A percentile compares a stretch with the other conserved stretches of the same genome.
Evolutionary conservation across 1,140 invertebrate species (phyloP).

Genomic region (Cephus cinctus): DNA sequence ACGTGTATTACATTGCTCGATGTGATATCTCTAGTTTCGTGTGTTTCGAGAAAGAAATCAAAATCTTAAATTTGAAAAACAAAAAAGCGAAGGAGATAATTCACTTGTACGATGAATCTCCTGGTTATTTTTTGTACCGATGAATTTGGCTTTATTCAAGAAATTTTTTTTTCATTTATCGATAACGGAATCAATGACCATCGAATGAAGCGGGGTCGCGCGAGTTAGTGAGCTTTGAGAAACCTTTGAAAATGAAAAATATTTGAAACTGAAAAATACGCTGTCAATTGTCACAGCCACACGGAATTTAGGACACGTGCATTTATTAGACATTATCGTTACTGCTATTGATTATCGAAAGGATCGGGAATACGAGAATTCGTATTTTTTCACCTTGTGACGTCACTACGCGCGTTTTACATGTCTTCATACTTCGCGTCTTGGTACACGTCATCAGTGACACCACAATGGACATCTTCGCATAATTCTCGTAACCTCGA

Average conservation of each 20-base stretch:
- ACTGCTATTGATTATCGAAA: no score
- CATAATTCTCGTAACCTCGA: no score
- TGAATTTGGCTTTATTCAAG: slow-evolving; percentile 10
- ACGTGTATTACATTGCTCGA: slow-evolving; percentile 42
- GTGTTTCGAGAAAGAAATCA: slow-evolving; percentile 21
- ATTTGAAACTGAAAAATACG: slow-evolving; percentile 38
- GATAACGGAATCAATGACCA: no score
- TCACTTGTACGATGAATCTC: slow-evolving; percentile 17
- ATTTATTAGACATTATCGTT: slow-evolving; percentile 50
- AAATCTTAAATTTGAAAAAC: not conserved
- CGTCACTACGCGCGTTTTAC: no score
- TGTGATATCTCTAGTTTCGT: slow-evolving; percentile 51
- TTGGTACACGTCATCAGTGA: no score
- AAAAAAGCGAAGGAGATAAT: slow-evolving; percentile 17
- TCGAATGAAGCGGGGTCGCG: no score
- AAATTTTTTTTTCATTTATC: slow-evolving; percentile 10
- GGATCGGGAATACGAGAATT: no score
- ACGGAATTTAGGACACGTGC: slow-evolving; percentile 49
- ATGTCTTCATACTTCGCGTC: no score
- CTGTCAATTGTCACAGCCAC: slow-evolving; percentile 46
- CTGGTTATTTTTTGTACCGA: slow-evolving; percentile 4
- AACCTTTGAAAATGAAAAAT: slow-evolving; percentile 38
- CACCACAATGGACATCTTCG: no score
- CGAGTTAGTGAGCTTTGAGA: no score
- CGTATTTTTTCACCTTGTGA: no score